Evolutionary conservation across 2,888 invertebrate species (phyloP), one percentile per base, ranked within the genome.

Genomic region (Carterocephalus palaemon): DNA sequence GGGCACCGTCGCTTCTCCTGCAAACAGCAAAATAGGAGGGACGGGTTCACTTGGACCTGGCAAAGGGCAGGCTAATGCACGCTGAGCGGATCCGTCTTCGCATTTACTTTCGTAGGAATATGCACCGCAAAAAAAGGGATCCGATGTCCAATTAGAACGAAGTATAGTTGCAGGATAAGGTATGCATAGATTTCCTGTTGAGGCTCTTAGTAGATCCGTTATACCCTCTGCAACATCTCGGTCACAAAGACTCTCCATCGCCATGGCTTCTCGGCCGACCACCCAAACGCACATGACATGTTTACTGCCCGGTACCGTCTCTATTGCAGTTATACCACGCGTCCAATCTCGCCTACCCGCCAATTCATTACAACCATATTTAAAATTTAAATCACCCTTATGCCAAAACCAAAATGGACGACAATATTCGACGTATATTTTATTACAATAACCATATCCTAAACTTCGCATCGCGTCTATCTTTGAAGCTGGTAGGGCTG

Each of bases 1-100:
- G 0, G 91, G 89, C 19, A 92, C 91, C 0, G 94, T 94, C 0
- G 94, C 94, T 70, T 95, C 95, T 0, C 95, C 95, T 8, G 95
- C 95, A 64, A 95, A 95, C 32, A 95, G 69, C 23, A 95, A 72
- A 31, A 91, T 89, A 0, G 94, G 94, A 0, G 91, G 89, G n/a
- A 89, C 75, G 0, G 91, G 88, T 23, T 79, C 79, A 48, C 88
- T 89, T 20, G 90, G 89, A 0, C 89, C 87, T 7, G 91, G 91
- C 22, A 93, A 66, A 0, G 93, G 93, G 54, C 88, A 88, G 0
- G 90, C 90, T 37, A 93, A 62, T 1, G 90, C 88, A 42, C 70
- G 62, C 45, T 82, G 84, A n/a, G 67, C 65, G 1, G 60, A 42
- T 1, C 83, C 84, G 12, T 75, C 64, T 5, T 67, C 58, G 43